phyloP scores from a whole-genome alignment of 2,888 invertebrate species.

The Perizoma flavofasciatum region DNA sequence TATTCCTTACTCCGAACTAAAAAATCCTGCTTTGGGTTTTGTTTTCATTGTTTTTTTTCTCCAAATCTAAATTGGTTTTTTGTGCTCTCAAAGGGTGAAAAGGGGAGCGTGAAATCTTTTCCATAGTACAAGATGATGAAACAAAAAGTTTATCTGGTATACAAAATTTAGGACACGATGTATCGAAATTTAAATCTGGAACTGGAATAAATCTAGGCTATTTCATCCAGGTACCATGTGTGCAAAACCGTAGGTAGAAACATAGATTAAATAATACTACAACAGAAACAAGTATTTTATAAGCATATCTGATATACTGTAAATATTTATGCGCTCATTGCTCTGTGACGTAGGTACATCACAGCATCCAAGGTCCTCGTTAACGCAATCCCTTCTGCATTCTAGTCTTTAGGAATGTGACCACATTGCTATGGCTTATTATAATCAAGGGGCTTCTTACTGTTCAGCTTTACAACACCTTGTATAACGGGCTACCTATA shows the following conservation, averaged over 20 bases:
- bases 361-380: slow-evolving; percentile 42
- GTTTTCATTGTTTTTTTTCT: slow-evolving; percentile 35
- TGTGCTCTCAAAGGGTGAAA: slow-evolving; percentile 53
- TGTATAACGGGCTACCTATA: slow-evolving; percentile 24
- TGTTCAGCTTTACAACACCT: slow-evolving; percentile 20
- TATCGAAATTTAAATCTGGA: too few relatives aligned
- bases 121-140: slow-evolving; percentile 16
- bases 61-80: slow-evolving; percentile 52
- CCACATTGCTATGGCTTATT: slow-evolving; percentile 50
- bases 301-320: not conserved
- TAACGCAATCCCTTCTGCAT: slow-evolving; percentile 57
- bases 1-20: slow-evolving; percentile 44
- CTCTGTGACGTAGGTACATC: slow-evolving; percentile 15
- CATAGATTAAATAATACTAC: too few relatives aligned
- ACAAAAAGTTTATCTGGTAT: slow-evolving; percentile 6
- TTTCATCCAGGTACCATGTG: not conserved
- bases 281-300: too few relatives aligned
- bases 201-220: too few relatives aligned
- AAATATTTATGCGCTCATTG: not conserved
- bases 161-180: too few relatives aligned
- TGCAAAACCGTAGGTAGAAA: too few relatives aligned
- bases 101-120: slow-evolving; percentile 60
- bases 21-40: slow-evolving; percentile 27
- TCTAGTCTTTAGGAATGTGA: slow-evolving; percentile 53
- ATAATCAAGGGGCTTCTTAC: slow-evolving; percentile 54